phyloP scores from a whole-genome alignment of 2,888 invertebrate species.

The Hydraecia micacea region DNA sequence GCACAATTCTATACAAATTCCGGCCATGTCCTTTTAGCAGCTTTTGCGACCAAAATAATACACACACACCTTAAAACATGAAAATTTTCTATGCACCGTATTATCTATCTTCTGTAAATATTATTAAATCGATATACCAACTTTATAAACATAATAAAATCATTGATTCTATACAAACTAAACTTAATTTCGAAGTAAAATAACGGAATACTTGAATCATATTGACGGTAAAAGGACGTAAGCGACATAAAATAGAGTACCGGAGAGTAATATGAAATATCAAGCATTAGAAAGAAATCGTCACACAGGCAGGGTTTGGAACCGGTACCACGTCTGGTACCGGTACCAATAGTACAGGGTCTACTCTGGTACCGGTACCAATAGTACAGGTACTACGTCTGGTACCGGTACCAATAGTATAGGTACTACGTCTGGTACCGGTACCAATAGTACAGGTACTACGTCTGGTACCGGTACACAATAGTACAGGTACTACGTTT shows the following conservation, averaged over 20 bases:
- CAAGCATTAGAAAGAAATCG: neutral
- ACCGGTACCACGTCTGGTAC: neutral
- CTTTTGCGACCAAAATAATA: neutral
- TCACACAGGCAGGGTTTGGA: neutral
- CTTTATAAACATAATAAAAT: constrained; percentile 63
- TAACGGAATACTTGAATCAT: constrained; percentile 67
- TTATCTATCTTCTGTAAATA: constrained; percentile 4
- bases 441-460: neutral
- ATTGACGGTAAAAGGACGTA: constrained; percentile 27
- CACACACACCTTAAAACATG: constrained; percentile 8
- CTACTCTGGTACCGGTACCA: neutral
- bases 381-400: neutral
- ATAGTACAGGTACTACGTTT: neutral
- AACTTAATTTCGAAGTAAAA: constrained; percentile 57
- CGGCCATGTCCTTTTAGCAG: neutral
- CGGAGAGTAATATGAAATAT: neutral
- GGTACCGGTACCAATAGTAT: neutral
- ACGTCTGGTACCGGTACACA: too few species aligned
- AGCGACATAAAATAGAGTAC: constrained; percentile 11
- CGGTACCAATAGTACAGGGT: neutral
- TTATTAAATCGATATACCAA: constrained; percentile 49
- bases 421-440: neutral
- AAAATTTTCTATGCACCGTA: constrained; percentile 19
- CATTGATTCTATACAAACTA: constrained; percentile 61
- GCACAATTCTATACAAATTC: neutral